These are phyloP conservation scores for Himalopsyche japonica DNA, from an alignment of 2,888 invertebrate genomes.

Conservation along the genomic window DNA sequence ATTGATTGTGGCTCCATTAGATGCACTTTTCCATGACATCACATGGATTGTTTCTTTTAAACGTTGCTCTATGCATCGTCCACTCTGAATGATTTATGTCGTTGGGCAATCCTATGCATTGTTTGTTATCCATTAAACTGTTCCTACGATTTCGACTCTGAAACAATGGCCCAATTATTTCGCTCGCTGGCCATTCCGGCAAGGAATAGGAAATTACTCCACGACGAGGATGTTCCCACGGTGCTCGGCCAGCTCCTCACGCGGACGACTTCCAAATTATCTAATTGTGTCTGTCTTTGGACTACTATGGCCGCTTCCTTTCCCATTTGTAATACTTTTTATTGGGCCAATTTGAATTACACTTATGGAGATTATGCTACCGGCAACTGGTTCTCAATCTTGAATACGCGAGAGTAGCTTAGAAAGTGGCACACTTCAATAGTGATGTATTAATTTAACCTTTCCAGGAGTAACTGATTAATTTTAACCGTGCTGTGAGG, in stretches of 20 bases:
- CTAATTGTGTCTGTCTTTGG: neutral
- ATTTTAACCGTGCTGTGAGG: no score
- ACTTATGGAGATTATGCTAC: neutral
- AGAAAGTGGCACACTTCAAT: no score
- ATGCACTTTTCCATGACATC: neutral
- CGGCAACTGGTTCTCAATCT: neutral
- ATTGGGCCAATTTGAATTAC: constrained; percentile 22
- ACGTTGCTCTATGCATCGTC: neutral
- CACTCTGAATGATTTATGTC: neutral
- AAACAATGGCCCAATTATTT: constrained; percentile 36
- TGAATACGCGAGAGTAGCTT: no score
- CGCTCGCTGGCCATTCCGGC: neutral
- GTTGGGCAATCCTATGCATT: neutral
- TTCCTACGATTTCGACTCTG: neutral
- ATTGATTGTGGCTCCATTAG: neutral
- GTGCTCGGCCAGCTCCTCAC: neutral
- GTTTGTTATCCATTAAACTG: neutral
- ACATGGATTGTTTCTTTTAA: neutral
- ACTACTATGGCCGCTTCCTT: neutral
- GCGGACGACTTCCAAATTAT: constrained; percentile 7
- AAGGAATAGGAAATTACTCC: constrained; percentile 8
- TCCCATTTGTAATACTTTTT: constrained; percentile 15
- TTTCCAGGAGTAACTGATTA: no score
- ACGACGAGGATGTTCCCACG: constrained; percentile 36
- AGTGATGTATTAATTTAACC: no score